phyloP scores from a whole-genome alignment of 30 jellyfish, hydroid and myxozoan species.

The Aurelia aurita complex sp. Pacific region DNA sequence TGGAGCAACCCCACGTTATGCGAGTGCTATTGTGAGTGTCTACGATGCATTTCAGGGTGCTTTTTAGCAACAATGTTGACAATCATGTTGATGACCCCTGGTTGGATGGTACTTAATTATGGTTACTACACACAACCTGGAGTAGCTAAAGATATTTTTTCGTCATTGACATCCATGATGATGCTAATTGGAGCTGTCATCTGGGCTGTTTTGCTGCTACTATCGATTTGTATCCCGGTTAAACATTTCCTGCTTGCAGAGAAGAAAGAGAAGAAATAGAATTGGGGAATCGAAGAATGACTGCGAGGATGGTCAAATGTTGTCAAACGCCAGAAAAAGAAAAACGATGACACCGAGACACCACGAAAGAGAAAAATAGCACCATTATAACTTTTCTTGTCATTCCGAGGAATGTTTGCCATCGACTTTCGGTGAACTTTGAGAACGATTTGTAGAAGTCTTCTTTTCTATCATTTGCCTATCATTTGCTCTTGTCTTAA shows the following conservation, averaged over 20 bases:
- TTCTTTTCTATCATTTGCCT: too few relatives aligned
- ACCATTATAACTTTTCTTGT: too few relatives aligned
- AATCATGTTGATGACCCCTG: conserved; percentile 84
- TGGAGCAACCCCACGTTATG: conserved; percentile 88
- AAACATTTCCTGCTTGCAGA: conserved; percentile 64
- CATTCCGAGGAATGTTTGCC: too few relatives aligned
- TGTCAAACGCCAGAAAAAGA: too few relatives aligned
- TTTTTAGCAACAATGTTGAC: conserved; percentile 72
- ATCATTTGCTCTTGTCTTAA: too few relatives aligned
- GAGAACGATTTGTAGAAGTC: too few relatives aligned
- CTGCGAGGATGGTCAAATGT: too few relatives aligned
- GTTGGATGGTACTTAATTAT: conserved; percentile 77
- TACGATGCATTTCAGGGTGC: conserved; percentile 73
- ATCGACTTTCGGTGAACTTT: too few relatives aligned
- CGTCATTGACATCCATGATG: conserved; percentile 76
- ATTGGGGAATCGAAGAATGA: background rate
- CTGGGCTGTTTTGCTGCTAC: conserved; percentile 84
- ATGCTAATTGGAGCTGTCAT: conserved; percentile 93
- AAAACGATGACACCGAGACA: too few relatives aligned
- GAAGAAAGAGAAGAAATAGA: conserved; percentile 58
- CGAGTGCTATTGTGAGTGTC: conserved; percentile 70
- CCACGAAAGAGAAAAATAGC: too few relatives aligned
- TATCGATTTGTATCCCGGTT: conserved; percentile 64
- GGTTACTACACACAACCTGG: conserved; percentile 70
- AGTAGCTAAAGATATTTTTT: conserved; percentile 63